Percentiles rank a stretch among this genome's conserved stretches.
Evolutionary conservation across 2,888 invertebrate genomes (phyloP).

Genomic region (Lamellibrachia satsuma): DNA sequence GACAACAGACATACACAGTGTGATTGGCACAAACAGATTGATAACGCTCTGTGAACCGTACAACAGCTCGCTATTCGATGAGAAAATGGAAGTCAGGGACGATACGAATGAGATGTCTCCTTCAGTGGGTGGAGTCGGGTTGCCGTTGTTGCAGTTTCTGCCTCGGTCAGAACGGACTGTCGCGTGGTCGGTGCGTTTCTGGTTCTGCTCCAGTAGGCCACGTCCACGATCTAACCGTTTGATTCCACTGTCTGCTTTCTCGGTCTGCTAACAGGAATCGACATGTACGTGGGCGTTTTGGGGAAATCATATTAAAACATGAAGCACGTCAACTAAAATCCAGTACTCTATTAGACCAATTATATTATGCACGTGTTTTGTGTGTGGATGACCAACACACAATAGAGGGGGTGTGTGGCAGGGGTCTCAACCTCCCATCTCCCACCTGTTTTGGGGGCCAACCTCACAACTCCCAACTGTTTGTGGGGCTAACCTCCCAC

Average conservation of each 20-base stretch:
- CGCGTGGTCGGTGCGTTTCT: neutral
- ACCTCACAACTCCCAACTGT: no score
- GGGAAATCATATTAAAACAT: neutral
- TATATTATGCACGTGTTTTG: no score
- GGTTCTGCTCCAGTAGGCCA: neutral
- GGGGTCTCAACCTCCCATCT: no score
- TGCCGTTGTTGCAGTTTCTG: neutral
- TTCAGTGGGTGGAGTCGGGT: neutral
- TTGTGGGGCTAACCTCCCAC: no score
- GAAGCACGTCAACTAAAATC: no score
- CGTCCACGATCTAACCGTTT: neutral
- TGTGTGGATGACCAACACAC: no score
- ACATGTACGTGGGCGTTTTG: neutral
- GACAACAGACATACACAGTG: constrained; percentile 18
- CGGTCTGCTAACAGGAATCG: neutral
- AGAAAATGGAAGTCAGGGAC: neutral
- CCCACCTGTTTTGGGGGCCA: no score
- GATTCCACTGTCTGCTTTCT: neutral
- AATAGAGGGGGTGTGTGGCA: no score
- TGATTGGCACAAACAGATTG: constrained; percentile 14
- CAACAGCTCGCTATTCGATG: neutral
- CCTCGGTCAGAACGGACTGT: neutral
- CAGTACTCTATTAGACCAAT: no score
- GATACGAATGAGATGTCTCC: no score
- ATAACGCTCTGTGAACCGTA: neutral